Percentiles rank a stretch among this genome's conserved stretches.
Conservation (phyloP, 2,113 vertebrate genomes). For the Sinocyclocheilus rhinocerous region DNA sequence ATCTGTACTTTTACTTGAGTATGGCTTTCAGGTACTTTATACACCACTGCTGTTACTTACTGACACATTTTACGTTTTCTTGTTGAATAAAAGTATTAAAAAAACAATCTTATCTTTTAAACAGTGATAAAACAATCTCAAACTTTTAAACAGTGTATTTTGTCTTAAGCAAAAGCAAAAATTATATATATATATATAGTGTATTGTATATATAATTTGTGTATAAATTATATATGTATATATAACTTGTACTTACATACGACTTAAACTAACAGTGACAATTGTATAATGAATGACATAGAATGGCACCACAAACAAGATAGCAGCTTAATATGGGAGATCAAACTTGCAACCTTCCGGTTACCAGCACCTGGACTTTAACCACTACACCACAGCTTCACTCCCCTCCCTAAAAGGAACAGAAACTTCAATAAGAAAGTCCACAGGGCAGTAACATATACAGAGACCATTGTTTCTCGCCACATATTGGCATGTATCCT, state of each 20-base stretch:
- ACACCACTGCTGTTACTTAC: no score
- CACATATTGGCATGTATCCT: slow-evolving; percentile 51
- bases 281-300: not conserved
- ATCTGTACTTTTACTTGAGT: no score
- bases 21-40: no score
- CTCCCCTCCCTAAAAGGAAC: not conserved
- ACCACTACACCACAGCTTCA: not conserved
- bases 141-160: no score
- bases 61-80: no score
- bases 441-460: slow-evolving; percentile 40
- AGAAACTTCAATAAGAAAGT: slow-evolving; percentile 14
- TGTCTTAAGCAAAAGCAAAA: no score
- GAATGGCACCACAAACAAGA: not conserved
- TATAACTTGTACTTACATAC: not conserved
- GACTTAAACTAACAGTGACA: not conserved
- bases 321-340: not conserved
- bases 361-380: not conserved
- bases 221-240: not conserved
- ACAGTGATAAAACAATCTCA: no score
- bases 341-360: not conserved
- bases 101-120: no score
- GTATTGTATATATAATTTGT: not conserved
- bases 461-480: slow-evolving; percentile 54
- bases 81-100: no score
- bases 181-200: no score